These are phyloP conservation scores for Germaria angustata DNA, from an alignment of 2,888 invertebrate species.

Conservation along the genomic window DNA sequence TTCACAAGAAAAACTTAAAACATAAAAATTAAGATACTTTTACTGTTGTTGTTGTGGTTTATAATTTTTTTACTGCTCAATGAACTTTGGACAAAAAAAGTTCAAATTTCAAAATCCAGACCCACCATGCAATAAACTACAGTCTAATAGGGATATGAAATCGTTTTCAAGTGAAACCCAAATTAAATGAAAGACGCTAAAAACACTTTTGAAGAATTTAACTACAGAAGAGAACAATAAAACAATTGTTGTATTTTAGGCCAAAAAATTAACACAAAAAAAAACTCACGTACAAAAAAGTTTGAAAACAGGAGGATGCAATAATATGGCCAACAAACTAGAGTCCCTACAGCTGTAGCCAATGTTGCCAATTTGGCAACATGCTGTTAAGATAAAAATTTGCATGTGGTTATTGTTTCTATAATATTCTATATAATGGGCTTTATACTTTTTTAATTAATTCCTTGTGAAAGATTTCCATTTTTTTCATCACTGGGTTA, in stretches of 20 bases:
- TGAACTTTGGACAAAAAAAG: not conserved
- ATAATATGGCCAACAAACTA: conserved; percentile 46
- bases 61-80: not conserved
- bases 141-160: conserved; percentile 37
- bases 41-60: not conserved
- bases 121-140: conserved; percentile 27
- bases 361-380: not conserved
- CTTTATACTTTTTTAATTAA: too few species aligned
- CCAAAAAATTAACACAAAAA: conserved; percentile 3
- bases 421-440: too few species aligned
- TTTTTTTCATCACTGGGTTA: too few species aligned
- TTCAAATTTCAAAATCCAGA: conserved; percentile 11
- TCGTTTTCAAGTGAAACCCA: conserved; percentile 14
- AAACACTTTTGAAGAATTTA: conserved; percentile 22
- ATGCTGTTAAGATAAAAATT: too few species aligned
- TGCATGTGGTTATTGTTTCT: too few species aligned
- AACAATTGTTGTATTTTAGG: conserved; percentile 42
- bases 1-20: conserved; percentile 44
- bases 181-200: conserved; percentile 35
- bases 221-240: conserved; percentile 13
- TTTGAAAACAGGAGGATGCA: conserved; percentile 33
- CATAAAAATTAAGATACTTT: conserved; percentile 41
- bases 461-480: too few species aligned
- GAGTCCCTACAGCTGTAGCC: not conserved
- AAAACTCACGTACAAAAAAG: too few species aligned